These are phyloP conservation scores for Ethmia dodecea DNA, from an alignment of 2,888 invertebrate genomes.

Conservation along the genomic window DNA sequence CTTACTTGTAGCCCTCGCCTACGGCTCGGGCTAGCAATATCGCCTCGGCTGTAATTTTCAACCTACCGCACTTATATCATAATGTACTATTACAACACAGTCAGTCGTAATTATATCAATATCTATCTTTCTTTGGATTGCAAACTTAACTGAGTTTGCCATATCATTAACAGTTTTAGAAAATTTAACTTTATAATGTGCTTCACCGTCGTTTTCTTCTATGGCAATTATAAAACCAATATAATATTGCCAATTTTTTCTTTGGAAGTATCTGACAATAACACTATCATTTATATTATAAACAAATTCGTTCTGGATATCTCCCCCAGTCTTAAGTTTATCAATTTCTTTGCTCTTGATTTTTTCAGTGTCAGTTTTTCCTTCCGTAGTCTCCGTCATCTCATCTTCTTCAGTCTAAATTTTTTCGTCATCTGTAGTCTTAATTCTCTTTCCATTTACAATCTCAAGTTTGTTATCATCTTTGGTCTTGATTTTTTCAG, in stretches of 20 bases:
- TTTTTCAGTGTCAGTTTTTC: constrained; percentile 1
- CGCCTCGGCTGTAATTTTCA: too few species aligned
- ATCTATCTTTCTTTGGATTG: constrained; percentile 2
- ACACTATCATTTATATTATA: not conserved
- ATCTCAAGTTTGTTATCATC: constrained; percentile 2
- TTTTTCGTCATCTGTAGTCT: constrained; percentile 2
- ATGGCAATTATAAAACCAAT: not conserved
- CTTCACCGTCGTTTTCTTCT: constrained; percentile 3
- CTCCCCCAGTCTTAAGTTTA: constrained; percentile 2
- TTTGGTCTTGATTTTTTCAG: constrained; percentile 1
- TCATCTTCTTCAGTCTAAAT: constrained; percentile 1
- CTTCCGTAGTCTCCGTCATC: constrained; percentile 1
- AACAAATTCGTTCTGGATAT: constrained; percentile 1
- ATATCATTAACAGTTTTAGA: not conserved
- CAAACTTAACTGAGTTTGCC: constrained; percentile 2
- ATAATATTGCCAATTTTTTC: not conserved
- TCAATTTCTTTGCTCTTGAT: too few species aligned
- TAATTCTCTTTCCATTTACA: constrained; percentile 2
- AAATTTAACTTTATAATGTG: constrained; percentile 2
- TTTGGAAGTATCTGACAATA: not conserved
- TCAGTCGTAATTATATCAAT: constrained; percentile 3
- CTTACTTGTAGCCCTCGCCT: too few species aligned
- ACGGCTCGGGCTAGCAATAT: too few species aligned
- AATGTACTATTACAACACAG: too few species aligned
- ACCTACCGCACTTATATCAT: too few species aligned